phyloP scores from a whole-genome alignment of 2,888 invertebrate genomes.

The Tetranychus piercei region DNA sequence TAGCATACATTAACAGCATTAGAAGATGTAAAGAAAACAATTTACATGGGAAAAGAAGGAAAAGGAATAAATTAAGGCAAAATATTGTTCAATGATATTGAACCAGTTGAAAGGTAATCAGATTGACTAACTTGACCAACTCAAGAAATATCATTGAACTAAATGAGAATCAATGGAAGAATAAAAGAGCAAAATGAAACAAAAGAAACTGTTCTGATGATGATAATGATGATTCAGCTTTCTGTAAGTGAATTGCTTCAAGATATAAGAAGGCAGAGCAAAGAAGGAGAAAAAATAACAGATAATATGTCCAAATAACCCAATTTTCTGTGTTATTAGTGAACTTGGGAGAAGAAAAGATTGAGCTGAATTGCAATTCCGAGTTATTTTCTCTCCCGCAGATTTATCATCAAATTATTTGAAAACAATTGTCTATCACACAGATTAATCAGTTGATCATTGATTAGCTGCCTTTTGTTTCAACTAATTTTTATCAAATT shows the following conservation, averaged over 20 bases:
- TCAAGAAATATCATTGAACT: not conserved
- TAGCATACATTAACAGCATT: too few relatives aligned
- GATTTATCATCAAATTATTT: not conserved
- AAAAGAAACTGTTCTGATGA: not conserved
- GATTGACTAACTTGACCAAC: not conserved
- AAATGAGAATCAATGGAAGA: not conserved
- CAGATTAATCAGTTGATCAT: not conserved
- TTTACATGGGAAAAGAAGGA: too few relatives aligned
- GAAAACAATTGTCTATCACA: not conserved
- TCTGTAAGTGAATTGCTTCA: not conserved
- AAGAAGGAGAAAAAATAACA: not conserved
- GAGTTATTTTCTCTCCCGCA: not conserved
- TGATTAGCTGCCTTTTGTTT: not conserved
- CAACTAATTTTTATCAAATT: too few relatives aligned
- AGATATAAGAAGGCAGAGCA: not conserved
- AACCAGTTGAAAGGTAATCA: not conserved
- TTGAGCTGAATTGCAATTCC: not conserved
- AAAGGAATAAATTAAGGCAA: too few relatives aligned
- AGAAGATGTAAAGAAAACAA: too few relatives aligned
- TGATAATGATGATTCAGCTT: not conserved
- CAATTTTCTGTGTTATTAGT: not conserved
- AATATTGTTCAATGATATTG: not conserved
- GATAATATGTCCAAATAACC: not conserved
- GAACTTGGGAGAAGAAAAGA: not conserved
- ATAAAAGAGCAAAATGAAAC: not conserved